Percentiles rank a stretch among this genome's conserved stretches.
Evolutionary conservation across 2,888 invertebrate genomes (phyloP).

Genomic region (Malacosoma neustria): DNA sequence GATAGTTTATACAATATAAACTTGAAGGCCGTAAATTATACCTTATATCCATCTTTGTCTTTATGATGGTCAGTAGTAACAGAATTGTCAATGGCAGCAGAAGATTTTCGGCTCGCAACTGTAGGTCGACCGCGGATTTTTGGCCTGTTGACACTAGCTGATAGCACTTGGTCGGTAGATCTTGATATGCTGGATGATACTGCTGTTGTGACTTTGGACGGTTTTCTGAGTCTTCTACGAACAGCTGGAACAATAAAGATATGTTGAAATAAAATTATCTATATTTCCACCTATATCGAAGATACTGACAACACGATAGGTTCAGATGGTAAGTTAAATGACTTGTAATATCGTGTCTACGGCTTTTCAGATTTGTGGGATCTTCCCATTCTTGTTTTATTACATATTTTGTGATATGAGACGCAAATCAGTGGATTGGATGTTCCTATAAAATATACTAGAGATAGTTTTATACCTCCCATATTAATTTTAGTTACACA

Average conservation of each 20-base stretch:
- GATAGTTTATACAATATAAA: too few species aligned
- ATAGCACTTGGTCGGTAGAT: constrained; percentile 69
- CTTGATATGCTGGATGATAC: constrained; percentile 78
- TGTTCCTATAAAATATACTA: too few species aligned
- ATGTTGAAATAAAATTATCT: not conserved
- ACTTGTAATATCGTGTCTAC: too few species aligned
- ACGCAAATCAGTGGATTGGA: too few species aligned
- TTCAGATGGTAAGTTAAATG: too few species aligned
- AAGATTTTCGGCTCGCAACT: constrained; percentile 73
- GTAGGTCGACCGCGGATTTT: constrained; percentile 75
- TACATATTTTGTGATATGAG: too few species aligned
- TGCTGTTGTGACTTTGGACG: constrained; percentile 76
- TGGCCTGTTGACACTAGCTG: constrained; percentile 78
- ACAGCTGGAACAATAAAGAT: constrained; percentile 55
- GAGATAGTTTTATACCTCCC: too few species aligned
- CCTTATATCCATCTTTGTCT: constrained; percentile 83
- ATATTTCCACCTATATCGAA: too few species aligned
- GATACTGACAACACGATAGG: too few species aligned
- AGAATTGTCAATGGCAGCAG: constrained; percentile 70
- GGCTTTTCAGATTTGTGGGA: too few species aligned
- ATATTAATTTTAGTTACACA: too few species aligned
- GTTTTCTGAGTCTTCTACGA: constrained; percentile 80
- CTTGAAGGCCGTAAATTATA: constrained; percentile 22
- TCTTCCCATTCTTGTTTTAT: too few species aligned
- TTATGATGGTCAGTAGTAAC: constrained; percentile 75